Evolutionary conservation across 1,140 invertebrate genomes (phyloP).

Genomic region (Leptinotarsa lineolata): DNA sequence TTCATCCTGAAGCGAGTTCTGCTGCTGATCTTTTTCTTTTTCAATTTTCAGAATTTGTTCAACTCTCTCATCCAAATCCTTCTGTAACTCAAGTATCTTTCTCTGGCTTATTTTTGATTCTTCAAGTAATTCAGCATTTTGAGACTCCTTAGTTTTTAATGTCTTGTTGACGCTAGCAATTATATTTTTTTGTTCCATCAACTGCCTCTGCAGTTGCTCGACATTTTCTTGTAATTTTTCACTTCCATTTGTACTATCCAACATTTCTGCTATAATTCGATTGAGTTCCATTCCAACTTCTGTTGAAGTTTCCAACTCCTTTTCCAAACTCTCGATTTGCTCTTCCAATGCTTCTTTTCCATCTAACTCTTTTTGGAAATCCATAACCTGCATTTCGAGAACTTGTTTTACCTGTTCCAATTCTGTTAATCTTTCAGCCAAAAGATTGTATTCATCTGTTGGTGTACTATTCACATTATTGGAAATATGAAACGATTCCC

Average conservation of each 20-base stretch:
- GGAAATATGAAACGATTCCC: conserved; percentile 61
- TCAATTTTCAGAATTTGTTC: conserved; percentile 53
- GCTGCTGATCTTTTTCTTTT: conserved; percentile 52
- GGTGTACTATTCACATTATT: conserved; percentile 37
- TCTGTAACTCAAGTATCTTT: conserved; percentile 57
- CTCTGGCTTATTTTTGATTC: conserved; percentile 58
- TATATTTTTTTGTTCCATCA: conserved; percentile 65
- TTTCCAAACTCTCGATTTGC: conserved; percentile 63
- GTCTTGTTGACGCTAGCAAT: conserved; percentile 59
- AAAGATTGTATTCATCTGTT: conserved; percentile 66
- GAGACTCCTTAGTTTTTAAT: conserved; percentile 59
- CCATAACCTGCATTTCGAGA: conserved; percentile 63
- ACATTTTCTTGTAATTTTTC: conserved; percentile 65
- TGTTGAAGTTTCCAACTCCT: conserved; percentile 67
- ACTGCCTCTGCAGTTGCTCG: conserved; percentile 65
- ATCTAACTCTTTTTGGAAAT: conserved; percentile 55
- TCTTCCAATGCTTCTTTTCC: conserved; percentile 59
- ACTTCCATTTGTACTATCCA: conserved; percentile 62
- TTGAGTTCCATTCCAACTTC: conserved; percentile 69
- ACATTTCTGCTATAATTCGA: conserved; percentile 67
- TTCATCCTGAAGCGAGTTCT: conserved; percentile 53
- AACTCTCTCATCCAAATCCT: conserved; percentile 55
- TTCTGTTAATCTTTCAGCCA: conserved; percentile 22
- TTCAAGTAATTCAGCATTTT: conserved; percentile 60
- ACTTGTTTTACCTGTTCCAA: conserved; percentile 70